Conservation (phyloP, 2,888 invertebrate species). For the Amphipyra tragopoginis region DNA sequence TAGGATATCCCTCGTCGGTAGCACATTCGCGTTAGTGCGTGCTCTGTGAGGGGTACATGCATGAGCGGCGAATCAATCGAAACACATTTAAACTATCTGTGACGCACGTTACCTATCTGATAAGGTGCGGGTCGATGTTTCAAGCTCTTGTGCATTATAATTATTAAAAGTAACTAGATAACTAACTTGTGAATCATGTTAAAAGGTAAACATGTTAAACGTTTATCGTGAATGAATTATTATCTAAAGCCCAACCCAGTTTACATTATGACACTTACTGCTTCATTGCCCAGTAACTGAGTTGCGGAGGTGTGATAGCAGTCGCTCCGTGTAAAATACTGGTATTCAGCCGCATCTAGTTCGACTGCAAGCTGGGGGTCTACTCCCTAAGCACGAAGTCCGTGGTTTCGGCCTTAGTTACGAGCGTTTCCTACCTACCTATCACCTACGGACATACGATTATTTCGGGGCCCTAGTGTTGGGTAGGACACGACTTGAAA, state of each 20-base stretch:
- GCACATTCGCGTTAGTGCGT: slow-evolving; percentile 2
- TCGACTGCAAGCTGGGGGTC: no score
- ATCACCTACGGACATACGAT: no score
- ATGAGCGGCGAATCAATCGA: slow-evolving; percentile 17
- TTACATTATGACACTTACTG: neutral
- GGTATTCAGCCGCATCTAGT: no score
- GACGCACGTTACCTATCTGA: slow-evolving; percentile 11
- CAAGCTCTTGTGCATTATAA: slow-evolving; percentile 13
- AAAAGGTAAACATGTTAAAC: slow-evolving; percentile 3
- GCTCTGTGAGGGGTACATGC: neutral
- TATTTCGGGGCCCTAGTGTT: no score
- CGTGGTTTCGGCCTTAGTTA: no score
- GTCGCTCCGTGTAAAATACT: no score
- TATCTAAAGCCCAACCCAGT: slow-evolving; percentile 37
- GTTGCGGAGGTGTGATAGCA: no score
- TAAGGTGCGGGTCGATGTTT: slow-evolving; percentile 10
- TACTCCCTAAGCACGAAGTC: no score
- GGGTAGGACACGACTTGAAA: no score
- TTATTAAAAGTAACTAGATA: slow-evolving; percentile 13
- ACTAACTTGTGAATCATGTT: slow-evolving; percentile 12
- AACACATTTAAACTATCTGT: slow-evolving; percentile 1
- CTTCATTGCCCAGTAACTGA: no score
- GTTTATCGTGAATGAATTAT: neutral
- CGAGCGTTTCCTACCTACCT: no score
- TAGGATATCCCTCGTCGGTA: neutral